Conservation (phyloP, 2,797 vertebrate genomes). For the Heteromormyrus szaboi region DNA sequence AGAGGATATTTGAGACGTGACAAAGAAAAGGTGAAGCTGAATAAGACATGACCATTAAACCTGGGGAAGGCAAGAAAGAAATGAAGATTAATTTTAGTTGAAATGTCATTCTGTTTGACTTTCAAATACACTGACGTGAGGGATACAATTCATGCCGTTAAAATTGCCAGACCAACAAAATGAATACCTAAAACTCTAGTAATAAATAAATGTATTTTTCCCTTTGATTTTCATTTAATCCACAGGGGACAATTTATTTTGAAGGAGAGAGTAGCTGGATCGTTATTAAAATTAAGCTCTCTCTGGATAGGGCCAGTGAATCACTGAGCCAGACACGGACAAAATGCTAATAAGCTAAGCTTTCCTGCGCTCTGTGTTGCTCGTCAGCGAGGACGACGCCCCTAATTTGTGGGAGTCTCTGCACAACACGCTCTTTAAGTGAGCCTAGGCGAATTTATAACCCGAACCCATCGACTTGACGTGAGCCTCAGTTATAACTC, state of each 20-base stretch:
- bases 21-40: background rate
- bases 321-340: slow-evolving; percentile 9
- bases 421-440: slow-evolving; percentile 2
- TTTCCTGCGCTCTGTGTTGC: slow-evolving; percentile 24
- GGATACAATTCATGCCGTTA: background rate
- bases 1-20: background rate
- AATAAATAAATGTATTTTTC: slow-evolving; percentile 1
- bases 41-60: background rate
- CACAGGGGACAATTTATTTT: slow-evolving; percentile 3
- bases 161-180: background rate
- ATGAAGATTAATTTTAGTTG: background rate
- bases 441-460: slow-evolving; percentile 3
- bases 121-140: background rate
- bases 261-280: background rate
- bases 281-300: slow-evolving; percentile 10
- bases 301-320: slow-evolving; percentile 14
- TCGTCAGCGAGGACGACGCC: slow-evolving; percentile 52
- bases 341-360: slow-evolving; percentile 19
- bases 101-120: background rate
- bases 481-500: slow-evolving; percentile 3
- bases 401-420: slow-evolving; percentile 52
- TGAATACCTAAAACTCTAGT: background rate
- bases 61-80: background rate
- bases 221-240: slow-evolving; percentile 6
- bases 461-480: background rate